Evolutionary conservation across 2,888 invertebrate species (phyloP), one percentile per base, ranked within the genome.

Genomic region (Ophion obscuratus): DNA sequence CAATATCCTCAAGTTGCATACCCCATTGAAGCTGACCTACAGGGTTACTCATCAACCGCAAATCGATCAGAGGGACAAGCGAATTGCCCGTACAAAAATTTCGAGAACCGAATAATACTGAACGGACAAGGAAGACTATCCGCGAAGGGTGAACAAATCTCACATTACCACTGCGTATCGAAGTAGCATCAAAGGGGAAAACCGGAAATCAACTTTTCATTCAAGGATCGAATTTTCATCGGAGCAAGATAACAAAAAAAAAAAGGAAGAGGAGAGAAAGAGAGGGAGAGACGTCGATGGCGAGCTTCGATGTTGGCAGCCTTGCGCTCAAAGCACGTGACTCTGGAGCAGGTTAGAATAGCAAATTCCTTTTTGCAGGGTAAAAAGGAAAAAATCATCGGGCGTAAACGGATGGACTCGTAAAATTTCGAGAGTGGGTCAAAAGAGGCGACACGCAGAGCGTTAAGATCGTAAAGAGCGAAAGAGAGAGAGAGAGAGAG

Each of bases 241-340:
- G 40, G 20, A 24, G 57, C 17, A 9, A 59, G 40, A 40, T 36
- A 57, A 20, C 47, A 47, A 47, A 67, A 10, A 40, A n/a, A 20
- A 9, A 20, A n/a, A 5, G 11, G 40, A 5, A 40, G 40, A 9
- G 40, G 40, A 40, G 53, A 53, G 17, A 14, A 17, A 17, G 17
- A 14, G 20, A 20, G 17, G 64, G 10, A 66, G 14, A 59, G 24
- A 59, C 64, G 59, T 44, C 67, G 68, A 67, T 68, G 77, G n/a
- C 44, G 67, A 31, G 67, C 47, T 36, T 73, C 66, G 66, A 66
- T 40, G 79, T 80, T 73, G 73, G 64, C 80, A 80, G 73, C 73
- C 57, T 53, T 64, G 66, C 17, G 61, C 62, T 71, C 61, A 10
- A 57, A 80, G 73, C 80, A 80, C 80, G 80, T 80, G 80, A 80